Evolutionary conservation across 2,113 vertebrate genomes (phyloP), one percentile per base, ranked within the genome.

Genomic region (Oplegnathus fasciatus): DNA sequence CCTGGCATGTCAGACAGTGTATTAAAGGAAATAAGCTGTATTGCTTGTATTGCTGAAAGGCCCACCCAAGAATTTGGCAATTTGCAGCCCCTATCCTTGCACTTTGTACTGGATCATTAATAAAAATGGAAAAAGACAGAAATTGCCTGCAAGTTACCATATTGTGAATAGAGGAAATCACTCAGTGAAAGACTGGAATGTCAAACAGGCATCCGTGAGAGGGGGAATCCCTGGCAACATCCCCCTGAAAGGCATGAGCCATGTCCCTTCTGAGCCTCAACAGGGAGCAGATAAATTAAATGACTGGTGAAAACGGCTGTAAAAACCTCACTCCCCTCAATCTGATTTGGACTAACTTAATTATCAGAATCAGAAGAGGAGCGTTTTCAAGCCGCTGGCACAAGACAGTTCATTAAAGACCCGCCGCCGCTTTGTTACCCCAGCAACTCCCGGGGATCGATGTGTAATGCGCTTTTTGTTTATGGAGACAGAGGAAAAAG

Each of bases 351-450:
- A 82, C 75, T 84, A 84, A 93, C 85, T 93, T 90, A 74, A 92
- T 94, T 92, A 93, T 83, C 80, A 64, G 84, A 83, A 82, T 84
- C 70, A 87, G 68, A 82, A 71, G 75, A 82, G 42, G 42, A 78
- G 86, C 60, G 40, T 78, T 89, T 90, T 84, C 84, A 37, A 72
- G 88, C 86, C 82, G 55, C 78, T 70, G 86, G 87, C 91, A 81
- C 58, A 37, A 82, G 88, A 72, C 86, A 88, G 88, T 93, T 93
- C 92, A 94, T 95, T 93, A 90, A 82, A 80, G 86, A 87, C 65
- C 58, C 32, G 26, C 73, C 70, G 52, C 61, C 5, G 60, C 87
- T 90, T 91, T 73, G 91, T 89, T 92, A 81, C 88, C 84, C 30
- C 50, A 32, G 91, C 85, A 90, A 83, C 87, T 77, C 88, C 83